These are phyloP conservation scores for Mellivora capensis DNA, from an alignment of 2,113 vertebrate species.

Conservation along the genomic window DNA sequence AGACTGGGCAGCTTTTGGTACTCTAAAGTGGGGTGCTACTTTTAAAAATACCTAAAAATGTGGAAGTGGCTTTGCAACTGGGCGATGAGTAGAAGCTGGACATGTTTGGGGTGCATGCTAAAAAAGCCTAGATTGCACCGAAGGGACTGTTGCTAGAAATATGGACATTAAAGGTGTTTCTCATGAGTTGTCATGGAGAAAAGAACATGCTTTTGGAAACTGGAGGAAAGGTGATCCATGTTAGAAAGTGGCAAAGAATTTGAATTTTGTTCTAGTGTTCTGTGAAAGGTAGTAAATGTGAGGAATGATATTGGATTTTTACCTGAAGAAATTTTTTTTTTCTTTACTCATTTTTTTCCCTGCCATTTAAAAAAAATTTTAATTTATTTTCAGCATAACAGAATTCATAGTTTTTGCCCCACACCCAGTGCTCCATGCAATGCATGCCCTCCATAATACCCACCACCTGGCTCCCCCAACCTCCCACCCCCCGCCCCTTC, in stretches of 20 bases:
- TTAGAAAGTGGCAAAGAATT: neutral
- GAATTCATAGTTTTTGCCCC: no score
- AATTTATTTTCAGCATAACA: no score
- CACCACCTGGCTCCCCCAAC: no score
- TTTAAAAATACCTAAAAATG: neutral
- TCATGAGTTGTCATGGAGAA: neutral
- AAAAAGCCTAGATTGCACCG: neutral
- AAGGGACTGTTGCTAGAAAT: neutral
- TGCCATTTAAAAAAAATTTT: no score
- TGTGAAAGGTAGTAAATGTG: no score
- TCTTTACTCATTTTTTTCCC: no score
- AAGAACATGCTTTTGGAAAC: neutral
- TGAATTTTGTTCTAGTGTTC: neutral
- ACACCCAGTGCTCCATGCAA: no score
- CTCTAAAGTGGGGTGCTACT: neutral
- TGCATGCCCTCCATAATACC: no score
- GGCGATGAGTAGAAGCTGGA: neutral
- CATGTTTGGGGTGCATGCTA: neutral
- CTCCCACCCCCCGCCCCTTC: no score
- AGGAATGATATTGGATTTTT: no score
- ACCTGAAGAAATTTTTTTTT: no score
- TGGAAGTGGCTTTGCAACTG: neutral
- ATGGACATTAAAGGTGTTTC: neutral
- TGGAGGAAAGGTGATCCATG: neutral
- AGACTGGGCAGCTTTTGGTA: neutral